Percentiles rank a stretch among this genome's conserved stretches.
These are phyloP conservation scores for Pogonomyrmex californicus DNA, from an alignment of 1,140 invertebrate genomes.

Conservation along the genomic window DNA sequence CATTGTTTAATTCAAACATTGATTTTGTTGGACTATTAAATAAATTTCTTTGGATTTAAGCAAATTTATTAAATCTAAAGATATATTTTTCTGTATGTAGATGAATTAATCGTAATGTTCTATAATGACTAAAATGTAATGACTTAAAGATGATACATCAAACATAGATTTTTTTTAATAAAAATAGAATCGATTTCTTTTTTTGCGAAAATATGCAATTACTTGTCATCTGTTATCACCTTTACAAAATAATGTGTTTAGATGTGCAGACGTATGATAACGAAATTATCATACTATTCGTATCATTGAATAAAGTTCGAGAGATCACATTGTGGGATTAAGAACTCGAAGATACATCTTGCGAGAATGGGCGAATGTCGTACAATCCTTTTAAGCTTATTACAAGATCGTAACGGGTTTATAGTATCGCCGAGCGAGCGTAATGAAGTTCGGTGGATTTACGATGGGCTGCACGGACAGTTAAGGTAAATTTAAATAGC, in stretches of 20 bases:
- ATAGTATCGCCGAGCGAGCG: conserved; percentile 62
- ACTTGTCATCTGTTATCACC: neutral
- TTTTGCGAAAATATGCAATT: neutral
- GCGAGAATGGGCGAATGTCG: conserved; percentile 42
- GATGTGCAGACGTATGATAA: neutral
- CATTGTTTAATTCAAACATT: no score
- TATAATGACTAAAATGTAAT: no score
- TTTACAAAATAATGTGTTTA: neutral
- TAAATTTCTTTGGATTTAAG: no score
- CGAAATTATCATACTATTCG: neutral
- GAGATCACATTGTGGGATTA: conserved; percentile 36
- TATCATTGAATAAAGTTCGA: conserved; percentile 4
- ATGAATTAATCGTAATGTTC: no score
- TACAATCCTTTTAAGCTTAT: conserved; percentile 71
- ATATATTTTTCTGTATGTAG: no score
- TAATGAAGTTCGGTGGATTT: conserved; percentile 64
- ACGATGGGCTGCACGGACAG: neutral
- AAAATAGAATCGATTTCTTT: neutral
- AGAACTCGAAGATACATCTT: conserved; percentile 17
- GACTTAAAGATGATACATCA: neutral
- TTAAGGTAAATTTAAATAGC: conserved; percentile 55
- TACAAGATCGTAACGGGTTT: conserved; percentile 69
- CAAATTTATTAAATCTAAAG: no score
- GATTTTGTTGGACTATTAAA: no score
- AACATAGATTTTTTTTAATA: neutral